Base-by-base conservation (phyloP, 2,888 invertebrate genomes). In the Drosophila nigritarsus region DNA sequence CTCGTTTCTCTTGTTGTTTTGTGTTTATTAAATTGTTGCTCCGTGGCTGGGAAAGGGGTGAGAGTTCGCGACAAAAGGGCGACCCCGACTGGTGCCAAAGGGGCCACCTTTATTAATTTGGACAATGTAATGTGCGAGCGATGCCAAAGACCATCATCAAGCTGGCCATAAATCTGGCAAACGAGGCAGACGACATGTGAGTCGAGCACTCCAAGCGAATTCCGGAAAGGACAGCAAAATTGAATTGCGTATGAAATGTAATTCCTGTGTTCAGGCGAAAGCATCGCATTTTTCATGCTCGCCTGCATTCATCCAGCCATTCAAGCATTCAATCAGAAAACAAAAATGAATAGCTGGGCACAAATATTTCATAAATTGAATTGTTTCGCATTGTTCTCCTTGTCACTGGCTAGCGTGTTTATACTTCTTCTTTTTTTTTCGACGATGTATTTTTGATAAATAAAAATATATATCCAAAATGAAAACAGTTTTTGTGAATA, bases 101-200 rank as follows among this genome's bases (percentile, higher is more conserved):
- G 55, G 64, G 55, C 68, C 81, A 89, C 85, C 85, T 89, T 88
- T 88, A 90, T 89, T 88, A 88, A 88, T 89, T 84, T 81, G 71
- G 71, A 80, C 83, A 81, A 73, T 73, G 79, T 76, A 80, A 83
- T 80, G 70, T 70, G 70, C 27, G 15, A 36, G 53, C 15, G 36
- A 36, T 18, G 18, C 36, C 54, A 20, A 51, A 32, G 20, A 36
- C 66, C 80, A 71, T 67, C 83, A 78, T 65, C 83, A 85, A 76
- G 73, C 82, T 71, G 87, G 74, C 72, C 78, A 89, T 90, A 87
- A 87, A 87, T 90, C 89, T 84, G 56, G 40, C 30, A 65, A 72
- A 51, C 66, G 45, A 69, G 49, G 24, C 62, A 55, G 53, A 40
- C 62, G 65, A 64, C 77, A 79, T 74, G 55, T 67, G 71, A 79